Conservation (phyloP, 2,797 vertebrate genomes). For the Pogoniulus pusillus region DNA sequence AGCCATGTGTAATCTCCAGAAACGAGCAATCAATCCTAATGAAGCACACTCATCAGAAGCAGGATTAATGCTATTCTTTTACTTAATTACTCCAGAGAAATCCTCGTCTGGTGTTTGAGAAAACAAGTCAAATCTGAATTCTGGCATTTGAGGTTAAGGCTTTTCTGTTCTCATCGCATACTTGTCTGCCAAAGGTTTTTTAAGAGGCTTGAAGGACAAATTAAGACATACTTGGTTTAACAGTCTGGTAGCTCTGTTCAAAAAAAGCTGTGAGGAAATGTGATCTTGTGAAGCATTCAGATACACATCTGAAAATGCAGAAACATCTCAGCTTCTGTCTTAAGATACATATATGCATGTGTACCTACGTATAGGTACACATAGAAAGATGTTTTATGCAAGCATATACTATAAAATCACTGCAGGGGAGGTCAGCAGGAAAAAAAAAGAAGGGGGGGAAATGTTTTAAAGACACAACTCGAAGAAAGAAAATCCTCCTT, state of each 20-base stretch:
- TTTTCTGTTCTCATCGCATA: not conserved
- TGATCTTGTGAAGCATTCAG: not conserved
- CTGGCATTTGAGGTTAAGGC: not conserved
- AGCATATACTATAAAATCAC: not conserved
- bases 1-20: slow-evolving; percentile 44
- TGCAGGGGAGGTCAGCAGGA: not conserved
- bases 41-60: slow-evolving; percentile 60
- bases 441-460: not conserved
- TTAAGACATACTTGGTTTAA: not conserved
- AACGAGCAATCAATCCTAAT: slow-evolving; percentile 67
- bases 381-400: not conserved
- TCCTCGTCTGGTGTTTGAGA: slow-evolving; percentile 48
- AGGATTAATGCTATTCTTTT: slow-evolving; percentile 62
- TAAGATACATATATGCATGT: not conserved
- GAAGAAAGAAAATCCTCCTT: not conserved
- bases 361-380: not conserved
- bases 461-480: not conserved
- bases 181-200: slow-evolving; percentile 3
- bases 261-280: not conserved
- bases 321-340: not conserved
- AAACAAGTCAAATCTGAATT: slow-evolving; percentile 56
- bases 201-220: not conserved
- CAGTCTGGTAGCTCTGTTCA: not conserved
- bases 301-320: not conserved
- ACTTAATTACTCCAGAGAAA: slow-evolving; percentile 70